Conservation (phyloP, 1,140 invertebrate species). For the Penaeus japonicus region DNA sequence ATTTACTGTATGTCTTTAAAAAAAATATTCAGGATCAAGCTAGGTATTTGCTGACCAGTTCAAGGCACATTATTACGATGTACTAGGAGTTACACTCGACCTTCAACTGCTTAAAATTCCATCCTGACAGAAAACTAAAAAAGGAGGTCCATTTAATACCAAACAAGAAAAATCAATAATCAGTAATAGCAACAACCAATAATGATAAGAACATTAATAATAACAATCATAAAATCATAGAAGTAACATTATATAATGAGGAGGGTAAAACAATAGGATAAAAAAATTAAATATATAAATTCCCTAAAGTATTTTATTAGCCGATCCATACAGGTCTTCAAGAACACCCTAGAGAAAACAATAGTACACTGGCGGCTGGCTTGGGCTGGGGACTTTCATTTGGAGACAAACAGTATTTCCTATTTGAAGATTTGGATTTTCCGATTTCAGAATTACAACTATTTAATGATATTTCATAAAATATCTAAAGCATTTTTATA, state of each 20-base stretch:
- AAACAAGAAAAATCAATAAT: too few relatives aligned
- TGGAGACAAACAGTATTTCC: conserved; percentile 10
- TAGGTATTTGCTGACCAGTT: too few relatives aligned
- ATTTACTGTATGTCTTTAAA: too few relatives aligned
- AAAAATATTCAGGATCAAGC: too few relatives aligned
- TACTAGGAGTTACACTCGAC: too few relatives aligned
- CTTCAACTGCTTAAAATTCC: too few relatives aligned
- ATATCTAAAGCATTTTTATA: conserved; percentile 42
- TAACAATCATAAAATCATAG: neutral
- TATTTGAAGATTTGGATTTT: conserved; percentile 25
- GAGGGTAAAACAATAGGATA: neutral
- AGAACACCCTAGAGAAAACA: conserved; percentile 48
- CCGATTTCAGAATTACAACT: conserved; percentile 15
- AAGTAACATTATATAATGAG: neutral
- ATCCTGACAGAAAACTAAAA: too few relatives aligned
- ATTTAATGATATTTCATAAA: conserved; percentile 33
- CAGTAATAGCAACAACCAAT: too few relatives aligned
- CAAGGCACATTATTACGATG: too few relatives aligned
- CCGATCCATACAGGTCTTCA: conserved; percentile 48
- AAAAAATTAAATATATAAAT: conserved; percentile 20
- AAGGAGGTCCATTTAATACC: too few relatives aligned
- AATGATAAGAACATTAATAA: neutral
- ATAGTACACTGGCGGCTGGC: conserved; percentile 44
- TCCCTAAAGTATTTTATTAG: conserved; percentile 51
- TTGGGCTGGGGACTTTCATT: conserved; percentile 39